phyloP scores from a whole-genome alignment of 1,140 invertebrate genomes.

The Dufourea novaeangliae region DNA sequence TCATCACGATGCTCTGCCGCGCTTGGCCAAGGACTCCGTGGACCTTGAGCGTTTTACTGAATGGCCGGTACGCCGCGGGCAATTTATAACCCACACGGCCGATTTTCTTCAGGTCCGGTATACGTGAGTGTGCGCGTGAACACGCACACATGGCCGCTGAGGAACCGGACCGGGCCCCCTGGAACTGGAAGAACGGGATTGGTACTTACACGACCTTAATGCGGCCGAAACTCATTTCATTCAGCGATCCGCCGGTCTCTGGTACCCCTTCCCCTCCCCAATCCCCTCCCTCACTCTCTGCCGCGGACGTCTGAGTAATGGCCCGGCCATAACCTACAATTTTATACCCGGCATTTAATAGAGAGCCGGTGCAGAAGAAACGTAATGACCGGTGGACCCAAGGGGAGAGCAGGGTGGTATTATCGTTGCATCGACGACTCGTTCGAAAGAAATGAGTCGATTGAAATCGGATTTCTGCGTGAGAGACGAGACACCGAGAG shows the following conservation, averaged over 20 bases:
- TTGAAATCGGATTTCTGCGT: slow-evolving; percentile 30
- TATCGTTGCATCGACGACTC: slow-evolving; percentile 41
- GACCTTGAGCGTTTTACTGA: slow-evolving; percentile 48
- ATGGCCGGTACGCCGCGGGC: slow-evolving; percentile 31
- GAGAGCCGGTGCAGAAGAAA: slow-evolving; percentile 59
- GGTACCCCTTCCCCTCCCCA: too few species aligned
- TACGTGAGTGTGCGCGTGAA: not conserved
- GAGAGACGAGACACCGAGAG: too few species aligned
- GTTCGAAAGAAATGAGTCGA: slow-evolving; percentile 7
- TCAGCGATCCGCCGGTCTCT: slow-evolving; percentile 59
- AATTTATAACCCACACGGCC: slow-evolving; percentile 53
- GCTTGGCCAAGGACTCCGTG: not conserved
- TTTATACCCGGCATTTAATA: slow-evolving; percentile 66
- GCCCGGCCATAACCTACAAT: slow-evolving; percentile 59
- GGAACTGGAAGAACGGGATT: slow-evolving; percentile 67
- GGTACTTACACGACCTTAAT: slow-evolving; percentile 60
- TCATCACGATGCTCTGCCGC: slow-evolving; percentile 5
- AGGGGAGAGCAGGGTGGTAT: not conserved
- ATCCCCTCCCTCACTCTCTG: too few species aligned
- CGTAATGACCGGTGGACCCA: slow-evolving; percentile 20
- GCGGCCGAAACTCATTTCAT: slow-evolving; percentile 65
- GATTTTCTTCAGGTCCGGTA: slow-evolving; percentile 21
- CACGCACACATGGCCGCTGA: not conserved
- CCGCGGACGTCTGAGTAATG: slow-evolving; percentile 53
- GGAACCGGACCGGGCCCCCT: slow-evolving; percentile 23